Percentiles rank a stretch among this genome's conserved stretches.
Conservation (phyloP, 1,140 invertebrate genomes). For the Mylabris phalerata region DNA sequence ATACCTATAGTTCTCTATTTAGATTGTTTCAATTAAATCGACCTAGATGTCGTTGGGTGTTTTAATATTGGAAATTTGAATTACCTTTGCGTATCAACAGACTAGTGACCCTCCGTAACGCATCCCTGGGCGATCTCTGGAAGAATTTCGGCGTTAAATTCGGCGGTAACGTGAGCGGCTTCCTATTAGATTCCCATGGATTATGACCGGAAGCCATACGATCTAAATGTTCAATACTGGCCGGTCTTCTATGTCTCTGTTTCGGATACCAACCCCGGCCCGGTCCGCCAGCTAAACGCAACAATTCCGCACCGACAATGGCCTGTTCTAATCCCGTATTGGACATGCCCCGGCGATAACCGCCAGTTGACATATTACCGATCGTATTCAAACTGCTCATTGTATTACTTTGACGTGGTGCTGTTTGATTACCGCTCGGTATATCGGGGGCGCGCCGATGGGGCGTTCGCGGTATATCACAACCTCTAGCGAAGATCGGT, state of each 20-base stretch:
- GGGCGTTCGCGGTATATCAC: constrained; percentile 68
- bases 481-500: constrained; percentile 72
- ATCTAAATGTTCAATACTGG: constrained; percentile 77
- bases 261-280: constrained; percentile 78
- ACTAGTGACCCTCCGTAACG: constrained; percentile 75
- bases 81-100: constrained; percentile 78
- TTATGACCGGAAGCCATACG: constrained; percentile 51
- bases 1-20: too few species aligned
- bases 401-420: constrained; percentile 54
- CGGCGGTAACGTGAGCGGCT: constrained; percentile 73
- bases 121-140: constrained; percentile 76
- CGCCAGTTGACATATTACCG: constrained; percentile 32
- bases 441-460: constrained; percentile 53
- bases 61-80: constrained; percentile 9
- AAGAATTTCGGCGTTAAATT: constrained; percentile 80
- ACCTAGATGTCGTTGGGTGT: too few species aligned
- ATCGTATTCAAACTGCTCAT: constrained; percentile 54
- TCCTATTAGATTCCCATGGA: constrained; percentile 49
- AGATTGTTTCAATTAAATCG: too few species aligned
- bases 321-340: constrained; percentile 42
- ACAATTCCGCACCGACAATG: constrained; percentile 65
- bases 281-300: constrained; percentile 68
- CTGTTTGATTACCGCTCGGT: constrained; percentile 41
- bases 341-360: constrained; percentile 27
- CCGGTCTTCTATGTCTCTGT: constrained; percentile 62